These are phyloP conservation scores for Drosophila birchii DNA, from an alignment of 2,888 invertebrate genomes.

Conservation along the genomic window DNA sequence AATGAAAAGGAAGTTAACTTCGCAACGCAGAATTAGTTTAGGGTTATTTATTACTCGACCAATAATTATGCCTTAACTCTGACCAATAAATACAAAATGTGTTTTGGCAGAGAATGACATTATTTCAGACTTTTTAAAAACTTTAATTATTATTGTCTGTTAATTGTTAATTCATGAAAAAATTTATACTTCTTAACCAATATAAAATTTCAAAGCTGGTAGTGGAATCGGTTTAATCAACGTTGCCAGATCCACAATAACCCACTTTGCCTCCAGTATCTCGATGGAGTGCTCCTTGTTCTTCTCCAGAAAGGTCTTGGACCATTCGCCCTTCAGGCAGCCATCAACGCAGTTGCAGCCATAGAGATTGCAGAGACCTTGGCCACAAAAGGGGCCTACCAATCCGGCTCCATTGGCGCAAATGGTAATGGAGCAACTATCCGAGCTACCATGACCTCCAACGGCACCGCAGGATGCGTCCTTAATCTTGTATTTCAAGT, in stretches of 20 bases:
- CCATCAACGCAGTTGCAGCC: slow-evolving; percentile 11
- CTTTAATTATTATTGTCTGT: no score
- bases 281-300: neutral
- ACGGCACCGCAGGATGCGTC: neutral
- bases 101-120: no score
- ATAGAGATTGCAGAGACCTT: slow-evolving; percentile 13
- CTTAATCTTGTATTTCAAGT: neutral
- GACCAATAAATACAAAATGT: no score
- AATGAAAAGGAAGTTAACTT: no score
- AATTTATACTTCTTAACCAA: neutral
- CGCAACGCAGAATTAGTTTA: no score
- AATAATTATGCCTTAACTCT: no score
- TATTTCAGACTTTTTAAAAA: no score
- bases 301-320: neutral
- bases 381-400: slow-evolving; percentile 12
- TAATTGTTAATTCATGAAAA: neutral
- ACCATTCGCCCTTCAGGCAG: slow-evolving; percentile 9
- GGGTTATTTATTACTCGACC: no score
- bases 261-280: neutral
- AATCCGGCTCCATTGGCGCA: slow-evolving; percentile 5
- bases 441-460: neutral
- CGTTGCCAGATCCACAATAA: neutral
- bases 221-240: neutral
- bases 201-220: neutral
- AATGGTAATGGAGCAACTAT: slow-evolving; percentile 6